Conservation (phyloP, 2,888 invertebrate genomes). For the Steinernema scapterisci region DNA sequence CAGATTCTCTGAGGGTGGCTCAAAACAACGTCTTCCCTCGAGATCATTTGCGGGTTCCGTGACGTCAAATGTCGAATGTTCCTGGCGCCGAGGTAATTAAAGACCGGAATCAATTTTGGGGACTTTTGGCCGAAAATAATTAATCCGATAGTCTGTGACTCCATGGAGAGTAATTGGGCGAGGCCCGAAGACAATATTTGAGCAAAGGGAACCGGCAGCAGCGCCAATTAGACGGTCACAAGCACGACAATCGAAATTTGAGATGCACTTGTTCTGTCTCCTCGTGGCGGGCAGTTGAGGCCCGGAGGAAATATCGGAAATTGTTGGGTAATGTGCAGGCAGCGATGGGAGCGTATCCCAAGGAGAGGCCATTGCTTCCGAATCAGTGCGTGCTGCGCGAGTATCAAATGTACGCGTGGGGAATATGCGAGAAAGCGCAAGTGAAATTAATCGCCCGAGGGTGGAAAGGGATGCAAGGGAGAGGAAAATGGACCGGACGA, state of each 20-base stretch:
- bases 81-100: background rate
- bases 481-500: slow-evolving; percentile 30
- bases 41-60: background rate
- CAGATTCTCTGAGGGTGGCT: too few species aligned
- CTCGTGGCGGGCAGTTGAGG: background rate
- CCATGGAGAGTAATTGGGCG: slow-evolving; percentile 9
- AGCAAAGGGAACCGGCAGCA: slow-evolving; percentile 8
- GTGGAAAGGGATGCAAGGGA: slow-evolving; percentile 34
- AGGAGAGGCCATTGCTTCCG: slow-evolving; percentile 27
- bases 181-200: slow-evolving; percentile 22
- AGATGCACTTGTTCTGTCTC: slow-evolving; percentile 26
- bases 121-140: slow-evolving; percentile 15
- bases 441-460: slow-evolving; percentile 34
- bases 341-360: background rate
- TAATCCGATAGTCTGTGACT: slow-evolving; percentile 14
- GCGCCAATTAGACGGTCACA: slow-evolving; percentile 22
- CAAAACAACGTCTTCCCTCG: background rate
- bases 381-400: slow-evolving; percentile 26
- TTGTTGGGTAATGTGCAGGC: slow-evolving; percentile 31
- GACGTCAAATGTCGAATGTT: background rate
- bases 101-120: background rate
- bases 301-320: slow-evolving; percentile 31
- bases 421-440: slow-evolving; percentile 34
- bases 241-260: slow-evolving; percentile 27
- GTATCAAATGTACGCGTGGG: slow-evolving; percentile 33